Evolutionary conservation across 2,888 invertebrate species (phyloP).

Genomic region (Pachycephus smyrnensis): DNA sequence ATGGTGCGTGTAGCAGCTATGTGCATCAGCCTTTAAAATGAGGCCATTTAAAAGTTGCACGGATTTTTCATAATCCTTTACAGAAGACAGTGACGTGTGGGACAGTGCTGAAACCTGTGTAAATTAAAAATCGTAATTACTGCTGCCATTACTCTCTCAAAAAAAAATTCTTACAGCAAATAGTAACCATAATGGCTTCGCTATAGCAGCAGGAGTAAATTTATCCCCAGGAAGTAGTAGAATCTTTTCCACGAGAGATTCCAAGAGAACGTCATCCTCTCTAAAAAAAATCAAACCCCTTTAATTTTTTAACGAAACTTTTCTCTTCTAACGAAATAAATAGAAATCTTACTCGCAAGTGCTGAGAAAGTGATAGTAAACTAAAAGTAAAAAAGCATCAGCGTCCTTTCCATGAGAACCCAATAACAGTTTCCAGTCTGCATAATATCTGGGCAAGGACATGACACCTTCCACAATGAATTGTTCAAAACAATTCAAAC

Average conservation of each 20-base stretch:
- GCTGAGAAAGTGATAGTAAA: conserved; percentile 42
- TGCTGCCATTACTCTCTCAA: neutral
- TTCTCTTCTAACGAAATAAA: neutral
- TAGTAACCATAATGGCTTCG: conserved; percentile 46
- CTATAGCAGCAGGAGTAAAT: conserved; percentile 5
- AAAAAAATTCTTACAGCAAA: conserved; percentile 36
- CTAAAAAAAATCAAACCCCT: neutral
- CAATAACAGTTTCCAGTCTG: conserved; percentile 20
- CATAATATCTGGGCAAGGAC: conserved; percentile 25
- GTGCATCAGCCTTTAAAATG: conserved; percentile 29
- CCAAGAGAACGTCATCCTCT: neutral
- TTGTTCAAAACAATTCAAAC: conserved; percentile 27
- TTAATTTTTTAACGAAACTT: neutral
- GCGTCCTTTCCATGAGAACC: conserved; percentile 8
- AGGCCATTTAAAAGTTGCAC: conserved; percentile 24
- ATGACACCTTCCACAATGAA: conserved; percentile 32
- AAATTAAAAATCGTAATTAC: neutral
- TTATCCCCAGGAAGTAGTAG: neutral
- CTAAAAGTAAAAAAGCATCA: conserved; percentile 33
- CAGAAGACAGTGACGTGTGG: conserved; percentile 21
- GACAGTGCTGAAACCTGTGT: conserved; percentile 29
- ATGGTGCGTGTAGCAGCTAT: conserved; percentile 45
- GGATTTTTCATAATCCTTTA: conserved; percentile 26
- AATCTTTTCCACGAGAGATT: neutral
- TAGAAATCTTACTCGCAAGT: conserved; percentile 35